Conservation (phyloP, 2,113 vertebrate species). For the Leptodactylus fuscus region DNA sequence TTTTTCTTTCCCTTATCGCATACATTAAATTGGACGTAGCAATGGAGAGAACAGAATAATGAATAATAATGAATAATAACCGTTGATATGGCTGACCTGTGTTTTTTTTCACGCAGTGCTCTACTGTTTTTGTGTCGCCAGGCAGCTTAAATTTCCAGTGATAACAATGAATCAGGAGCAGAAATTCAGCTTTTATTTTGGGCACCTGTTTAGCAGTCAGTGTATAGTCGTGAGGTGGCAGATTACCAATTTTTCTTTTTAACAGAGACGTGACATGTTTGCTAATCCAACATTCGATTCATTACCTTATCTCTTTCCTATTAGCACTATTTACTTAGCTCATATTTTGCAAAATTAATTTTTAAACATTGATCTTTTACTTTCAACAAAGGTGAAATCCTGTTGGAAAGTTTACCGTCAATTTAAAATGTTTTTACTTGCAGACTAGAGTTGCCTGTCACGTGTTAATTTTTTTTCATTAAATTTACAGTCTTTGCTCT, state of each 20-base stretch:
- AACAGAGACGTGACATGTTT: slow-evolving; percentile 32
- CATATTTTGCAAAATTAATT: slow-evolving; percentile 32
- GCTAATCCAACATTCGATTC: slow-evolving; percentile 24
- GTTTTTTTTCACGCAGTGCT: not conserved
- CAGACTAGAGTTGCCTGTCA: not conserved
- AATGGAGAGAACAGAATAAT: not conserved
- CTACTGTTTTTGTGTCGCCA: not conserved
- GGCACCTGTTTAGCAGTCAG: not conserved
- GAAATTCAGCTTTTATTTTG: not conserved
- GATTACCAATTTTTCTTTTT: slow-evolving; percentile 21
- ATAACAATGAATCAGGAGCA: slow-evolving; percentile 13
- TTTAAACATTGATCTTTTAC: slow-evolving; percentile 31
- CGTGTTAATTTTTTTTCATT: not conserved
- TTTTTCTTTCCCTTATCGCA: too few relatives aligned
- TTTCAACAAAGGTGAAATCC: slow-evolving; percentile 38
- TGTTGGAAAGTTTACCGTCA: not conserved
- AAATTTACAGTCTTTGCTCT: not conserved
- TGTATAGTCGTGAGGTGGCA: slow-evolving; percentile 3
- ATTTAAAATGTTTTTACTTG: slow-evolving; percentile 2
- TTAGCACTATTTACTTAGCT: slow-evolving; percentile 28
- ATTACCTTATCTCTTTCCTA: slow-evolving; percentile 49
- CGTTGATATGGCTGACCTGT: not conserved
- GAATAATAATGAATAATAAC: too few relatives aligned
- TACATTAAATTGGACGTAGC: not conserved
- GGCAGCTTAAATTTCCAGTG: not conserved